Conservation (phyloP, 2,888 invertebrate species). For the Agrilus mali region DNA sequence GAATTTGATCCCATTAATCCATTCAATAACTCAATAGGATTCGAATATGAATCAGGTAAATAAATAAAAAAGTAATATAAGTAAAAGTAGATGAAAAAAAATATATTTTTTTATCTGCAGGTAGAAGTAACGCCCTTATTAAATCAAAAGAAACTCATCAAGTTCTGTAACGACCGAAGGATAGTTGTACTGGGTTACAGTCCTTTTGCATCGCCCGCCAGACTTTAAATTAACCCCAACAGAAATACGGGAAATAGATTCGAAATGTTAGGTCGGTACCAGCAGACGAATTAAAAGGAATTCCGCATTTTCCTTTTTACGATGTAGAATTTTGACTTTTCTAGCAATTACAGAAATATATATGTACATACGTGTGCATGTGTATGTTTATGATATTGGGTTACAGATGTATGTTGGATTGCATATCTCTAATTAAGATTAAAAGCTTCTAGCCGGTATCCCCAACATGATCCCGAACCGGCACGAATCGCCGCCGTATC, state of each 20-base stretch:
- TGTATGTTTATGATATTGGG: too few relatives aligned
- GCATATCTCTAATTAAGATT: too few relatives aligned
- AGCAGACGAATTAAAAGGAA: slow-evolving; percentile 23
- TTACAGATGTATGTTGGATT: too few relatives aligned
- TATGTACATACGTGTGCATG: too few relatives aligned
- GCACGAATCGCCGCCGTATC: too few relatives aligned
- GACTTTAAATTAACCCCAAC: slow-evolving; percentile 41
- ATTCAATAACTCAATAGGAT: slow-evolving; percentile 22
- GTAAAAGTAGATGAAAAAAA: too few relatives aligned
- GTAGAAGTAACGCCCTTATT: slow-evolving; percentile 51
- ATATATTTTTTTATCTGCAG: slow-evolving; percentile 33
- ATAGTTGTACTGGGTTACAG: slow-evolving; percentile 66
- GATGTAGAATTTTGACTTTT: slow-evolving; percentile 19
- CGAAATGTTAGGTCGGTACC: slow-evolving; percentile 24
- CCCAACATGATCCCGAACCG: too few relatives aligned
- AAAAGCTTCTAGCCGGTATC: too few relatives aligned
- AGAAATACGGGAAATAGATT: slow-evolving; percentile 35
- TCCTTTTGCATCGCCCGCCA: slow-evolving; percentile 63
- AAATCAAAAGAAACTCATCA: slow-evolving; percentile 53
- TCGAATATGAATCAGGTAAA: slow-evolving; percentile 50
- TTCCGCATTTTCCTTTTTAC: slow-evolving; percentile 28
- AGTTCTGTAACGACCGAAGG: slow-evolving; percentile 48
- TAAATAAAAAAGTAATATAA: too few relatives aligned
- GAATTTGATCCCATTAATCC: slow-evolving; percentile 18
- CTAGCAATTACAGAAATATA: too few relatives aligned